These are phyloP conservation scores for Strix uralensis DNA, from an alignment of 2,113 vertebrate species.

Conservation along the genomic window DNA sequence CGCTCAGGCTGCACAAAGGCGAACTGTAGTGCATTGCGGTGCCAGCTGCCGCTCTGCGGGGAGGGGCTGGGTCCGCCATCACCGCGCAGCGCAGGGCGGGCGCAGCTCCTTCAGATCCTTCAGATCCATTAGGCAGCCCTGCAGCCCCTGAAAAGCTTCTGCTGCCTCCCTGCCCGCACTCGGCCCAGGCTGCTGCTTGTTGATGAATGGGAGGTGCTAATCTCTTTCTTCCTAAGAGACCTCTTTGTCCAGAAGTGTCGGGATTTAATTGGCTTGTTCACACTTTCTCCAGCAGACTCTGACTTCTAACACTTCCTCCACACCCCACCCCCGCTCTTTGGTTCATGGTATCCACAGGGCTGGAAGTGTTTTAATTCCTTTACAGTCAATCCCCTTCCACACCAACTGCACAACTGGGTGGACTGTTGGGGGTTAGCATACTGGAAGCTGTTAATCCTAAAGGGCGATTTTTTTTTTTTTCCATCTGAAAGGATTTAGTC, in stretches of 20 bases:
- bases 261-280: conserved; percentile 67
- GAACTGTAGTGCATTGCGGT: accelerated
- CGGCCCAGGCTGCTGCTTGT: not conserved
- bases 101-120: too few species aligned
- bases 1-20: not conserved
- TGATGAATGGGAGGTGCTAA: conserved; percentile 50
- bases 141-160: not conserved
- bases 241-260: conserved; percentile 53
- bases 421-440: not conserved
- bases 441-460: conserved; percentile 19
- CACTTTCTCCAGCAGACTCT: conserved; percentile 48
- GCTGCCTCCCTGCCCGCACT: not conserved
- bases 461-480: not conserved
- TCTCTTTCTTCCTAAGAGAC: conserved; percentile 56
- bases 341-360: conserved; percentile 15
- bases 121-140: not conserved
- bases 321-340: not conserved
- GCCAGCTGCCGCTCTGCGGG: not conserved
- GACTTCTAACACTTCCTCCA: conserved; percentile 34
- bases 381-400: not conserved
- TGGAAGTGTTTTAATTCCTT: conserved; percentile 35
- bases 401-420: not conserved
- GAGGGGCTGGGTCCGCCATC: too few species aligned
- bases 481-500: conserved; percentile 1
- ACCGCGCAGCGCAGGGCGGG: too few species aligned